Evolutionary conservation across 2,888 invertebrate species (phyloP).

Genomic region (Dryobota labecula): DNA sequence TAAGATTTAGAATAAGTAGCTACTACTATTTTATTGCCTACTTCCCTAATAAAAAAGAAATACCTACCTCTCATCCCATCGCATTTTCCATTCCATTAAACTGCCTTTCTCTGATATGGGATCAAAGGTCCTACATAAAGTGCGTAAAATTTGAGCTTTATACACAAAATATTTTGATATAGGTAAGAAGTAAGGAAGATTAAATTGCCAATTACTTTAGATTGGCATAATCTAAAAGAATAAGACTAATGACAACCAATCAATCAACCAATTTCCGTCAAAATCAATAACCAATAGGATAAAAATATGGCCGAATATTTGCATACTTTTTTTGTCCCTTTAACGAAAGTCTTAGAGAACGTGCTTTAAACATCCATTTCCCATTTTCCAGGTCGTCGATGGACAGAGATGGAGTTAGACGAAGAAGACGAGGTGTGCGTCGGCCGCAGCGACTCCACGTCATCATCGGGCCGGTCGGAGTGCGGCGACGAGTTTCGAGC

Average conservation of each 20-base stretch:
- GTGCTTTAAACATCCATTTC: too few species aligned
- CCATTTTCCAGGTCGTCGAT: slow-evolving; percentile 88
- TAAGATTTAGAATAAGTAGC: slow-evolving; percentile 23
- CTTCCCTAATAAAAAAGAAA: slow-evolving; percentile 18
- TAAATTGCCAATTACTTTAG: not conserved
- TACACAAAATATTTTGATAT: not conserved
- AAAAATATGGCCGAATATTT: not conserved
- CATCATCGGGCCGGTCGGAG: slow-evolving; percentile 82
- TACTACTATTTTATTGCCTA: slow-evolving; percentile 20
- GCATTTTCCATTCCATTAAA: slow-evolving; percentile 20
- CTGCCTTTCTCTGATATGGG: not conserved
- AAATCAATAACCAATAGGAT: not conserved
- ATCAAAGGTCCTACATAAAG: not conserved
- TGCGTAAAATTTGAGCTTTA: not conserved
- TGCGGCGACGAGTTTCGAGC: slow-evolving; percentile 91
- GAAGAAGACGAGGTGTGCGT: slow-evolving; percentile 90
- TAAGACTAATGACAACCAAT: not conserved
- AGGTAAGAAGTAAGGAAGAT: too few species aligned
- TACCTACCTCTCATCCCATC: not conserved
- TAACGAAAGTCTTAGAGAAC: not conserved
- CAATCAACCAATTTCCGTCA: too few species aligned
- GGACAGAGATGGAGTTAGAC: slow-evolving; percentile 92
- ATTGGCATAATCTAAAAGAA: not conserved
- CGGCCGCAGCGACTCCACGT: slow-evolving; percentile 81
- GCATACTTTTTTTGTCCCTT: not conserved